A percentile compares a stretch with the other conserved stretches of the same genome.
Conservation (phyloP, 2,888 invertebrate species). For the Mythimna ferrago region DNA sequence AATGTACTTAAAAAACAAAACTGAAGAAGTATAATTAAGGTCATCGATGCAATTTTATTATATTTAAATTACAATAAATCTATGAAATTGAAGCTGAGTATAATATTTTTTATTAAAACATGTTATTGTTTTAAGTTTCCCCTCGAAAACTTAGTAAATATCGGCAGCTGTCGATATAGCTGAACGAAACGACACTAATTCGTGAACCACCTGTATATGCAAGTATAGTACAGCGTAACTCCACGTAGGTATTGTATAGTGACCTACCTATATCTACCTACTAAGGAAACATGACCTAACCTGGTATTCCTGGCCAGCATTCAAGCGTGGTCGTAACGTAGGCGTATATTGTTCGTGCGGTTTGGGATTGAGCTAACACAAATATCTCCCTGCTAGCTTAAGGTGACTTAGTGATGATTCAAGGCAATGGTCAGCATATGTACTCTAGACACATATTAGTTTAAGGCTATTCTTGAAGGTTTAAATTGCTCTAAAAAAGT, state of each 20-base stretch:
- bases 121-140: too few species aligned
- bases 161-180: too few species aligned
- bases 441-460: background rate
- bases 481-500: too few species aligned
- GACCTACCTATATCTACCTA: background rate
- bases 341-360: conserved; percentile 20
- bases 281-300: conserved; percentile 14
- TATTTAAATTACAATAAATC: too few species aligned
- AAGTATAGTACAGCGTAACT: background rate
- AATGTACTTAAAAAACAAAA: too few species aligned
- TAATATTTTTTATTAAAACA: too few species aligned
- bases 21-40: too few species aligned
- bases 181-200: too few species aligned
- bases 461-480: background rate
- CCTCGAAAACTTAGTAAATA: too few species aligned
- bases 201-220: background rate
- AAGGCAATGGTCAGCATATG: background rate
- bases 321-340: background rate
- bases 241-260: conserved; percentile 12
- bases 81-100: too few species aligned
- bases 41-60: too few species aligned
- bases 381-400: conserved; percentile 31
- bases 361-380: conserved; percentile 21
- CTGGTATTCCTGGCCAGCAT: conserved; percentile 15
- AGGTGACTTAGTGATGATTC: background rate